Percentiles rank a stretch among this genome's conserved stretches.
phyloP scores from a whole-genome alignment of 1,140 invertebrate species.

The Bombus impatiens region DNA sequence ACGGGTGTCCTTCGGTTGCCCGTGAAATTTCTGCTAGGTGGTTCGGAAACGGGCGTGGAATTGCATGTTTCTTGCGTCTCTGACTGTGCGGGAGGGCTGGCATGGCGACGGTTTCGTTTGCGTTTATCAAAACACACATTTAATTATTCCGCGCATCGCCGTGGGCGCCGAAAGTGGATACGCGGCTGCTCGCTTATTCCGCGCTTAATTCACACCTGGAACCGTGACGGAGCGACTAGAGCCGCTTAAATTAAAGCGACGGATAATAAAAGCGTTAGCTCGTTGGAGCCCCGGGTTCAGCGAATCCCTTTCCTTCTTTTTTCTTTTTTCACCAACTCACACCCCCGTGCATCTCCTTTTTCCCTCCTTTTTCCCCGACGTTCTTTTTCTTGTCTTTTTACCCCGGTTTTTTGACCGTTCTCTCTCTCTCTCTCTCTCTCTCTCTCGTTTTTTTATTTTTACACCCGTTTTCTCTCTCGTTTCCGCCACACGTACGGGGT shows the following conservation, averaged over 20 bases:
- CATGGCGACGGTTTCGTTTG: constrained; percentile 41
- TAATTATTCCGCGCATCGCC: constrained; percentile 76
- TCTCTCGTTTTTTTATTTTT: constrained; percentile 33
- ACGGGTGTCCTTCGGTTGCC: constrained; percentile 16
- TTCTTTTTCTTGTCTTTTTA: constrained; percentile 38
- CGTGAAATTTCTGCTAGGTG: constrained; percentile 24
- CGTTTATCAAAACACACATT: constrained; percentile 78
- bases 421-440: not conserved
- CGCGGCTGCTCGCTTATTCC: constrained; percentile 63
- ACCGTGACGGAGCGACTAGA: constrained; percentile 79
- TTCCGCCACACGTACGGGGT: constrained; percentile 36
- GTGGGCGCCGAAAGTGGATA: constrained; percentile 63
- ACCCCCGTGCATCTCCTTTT: constrained; percentile 8
- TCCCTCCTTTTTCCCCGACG: not conserved
- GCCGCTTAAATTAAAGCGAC: constrained; percentile 81
- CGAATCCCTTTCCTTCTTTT: constrained; percentile 52
- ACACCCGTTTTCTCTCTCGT: constrained; percentile 8
- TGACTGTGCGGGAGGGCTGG: not conserved
- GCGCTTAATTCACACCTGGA: constrained; percentile 80
- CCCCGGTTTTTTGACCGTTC: constrained; percentile 5
- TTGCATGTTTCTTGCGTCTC: constrained; percentile 42
- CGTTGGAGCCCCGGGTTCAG: constrained; percentile 56
- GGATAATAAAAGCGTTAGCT: constrained; percentile 80
- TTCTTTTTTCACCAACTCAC: constrained; percentile 54
- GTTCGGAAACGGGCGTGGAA: constrained; percentile 5